phyloP scores from a whole-genome alignment of 1,140 invertebrate genomes.

The Hypsibius dujardini region DNA sequence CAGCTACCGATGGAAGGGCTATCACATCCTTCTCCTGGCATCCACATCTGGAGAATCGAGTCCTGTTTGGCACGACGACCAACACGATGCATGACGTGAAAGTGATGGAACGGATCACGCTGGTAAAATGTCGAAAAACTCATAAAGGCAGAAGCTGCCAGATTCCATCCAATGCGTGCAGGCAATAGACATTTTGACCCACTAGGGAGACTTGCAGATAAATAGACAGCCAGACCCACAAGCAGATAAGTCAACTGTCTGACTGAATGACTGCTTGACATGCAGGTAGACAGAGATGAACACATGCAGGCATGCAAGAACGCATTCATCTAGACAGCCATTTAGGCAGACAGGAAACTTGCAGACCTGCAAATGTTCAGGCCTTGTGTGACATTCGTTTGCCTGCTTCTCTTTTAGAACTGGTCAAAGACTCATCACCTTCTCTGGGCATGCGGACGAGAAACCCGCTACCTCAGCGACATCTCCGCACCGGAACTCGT shows the following conservation, averaged over 20 bases:
- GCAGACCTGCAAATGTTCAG: not conserved
- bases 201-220: too few species aligned
- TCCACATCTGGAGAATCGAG: constrained; percentile 51
- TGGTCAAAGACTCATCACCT: constrained; percentile 39
- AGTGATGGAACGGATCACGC: constrained; percentile 58
- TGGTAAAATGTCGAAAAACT: constrained; percentile 31
- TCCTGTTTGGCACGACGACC: constrained; percentile 47
- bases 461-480: constrained; percentile 17
- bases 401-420: constrained; percentile 31
- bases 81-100: constrained; percentile 48
- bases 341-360: not conserved
- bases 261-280: not conserved
- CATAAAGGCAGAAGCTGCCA: too few species aligned
- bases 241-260: not conserved
- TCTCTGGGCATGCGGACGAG: constrained; percentile 25
- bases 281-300: not conserved
- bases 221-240: too few species aligned
- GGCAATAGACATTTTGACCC: too few species aligned
- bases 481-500: not conserved
- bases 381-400: not conserved
- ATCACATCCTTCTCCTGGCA: constrained; percentile 65
- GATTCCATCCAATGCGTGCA: too few species aligned
- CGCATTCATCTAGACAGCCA: not conserved
- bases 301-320: too few species aligned
- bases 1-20: constrained; percentile 26